Conservation (phyloP, 2,888 invertebrate genomes). For the Acanthococcus lagerstroemiae region DNA sequence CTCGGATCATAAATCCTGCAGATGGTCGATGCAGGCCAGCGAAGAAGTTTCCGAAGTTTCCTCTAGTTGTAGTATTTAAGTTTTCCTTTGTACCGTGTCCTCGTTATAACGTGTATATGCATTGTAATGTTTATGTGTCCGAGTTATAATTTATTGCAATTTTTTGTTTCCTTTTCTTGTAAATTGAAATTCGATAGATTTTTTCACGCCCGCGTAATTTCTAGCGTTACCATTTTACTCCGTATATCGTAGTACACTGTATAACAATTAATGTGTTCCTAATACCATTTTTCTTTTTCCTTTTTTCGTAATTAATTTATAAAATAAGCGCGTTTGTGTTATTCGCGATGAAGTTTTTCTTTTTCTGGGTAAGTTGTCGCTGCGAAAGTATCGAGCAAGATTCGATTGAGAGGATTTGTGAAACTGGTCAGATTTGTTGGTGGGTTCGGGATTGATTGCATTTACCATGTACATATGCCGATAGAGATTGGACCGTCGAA, state of each 20-base stretch:
- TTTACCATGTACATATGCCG: too few species aligned
- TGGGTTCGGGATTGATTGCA: too few species aligned
- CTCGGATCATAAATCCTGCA: constrained; percentile 38
- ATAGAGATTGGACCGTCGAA: too few species aligned
- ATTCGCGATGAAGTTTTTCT: too few species aligned
- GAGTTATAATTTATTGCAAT: background rate
- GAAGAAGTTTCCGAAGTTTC: constrained; percentile 44
- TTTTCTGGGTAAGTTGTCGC: background rate
- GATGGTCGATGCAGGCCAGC: constrained; percentile 47
- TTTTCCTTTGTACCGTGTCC: background rate
- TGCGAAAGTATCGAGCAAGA: too few species aligned
- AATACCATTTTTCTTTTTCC: constrained; percentile 17
- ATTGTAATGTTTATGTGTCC: background rate
- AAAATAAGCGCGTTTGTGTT: background rate
- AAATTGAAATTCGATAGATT: background rate
- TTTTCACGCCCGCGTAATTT: background rate
- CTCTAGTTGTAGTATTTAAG: constrained; percentile 49
- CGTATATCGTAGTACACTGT: background rate
- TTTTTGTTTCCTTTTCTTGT: background rate
- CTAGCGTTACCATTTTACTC: constrained; percentile 27
- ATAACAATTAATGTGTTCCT: constrained; percentile 25
- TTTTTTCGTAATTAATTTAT: background rate
- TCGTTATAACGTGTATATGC: too few species aligned
- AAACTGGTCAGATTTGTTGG: too few species aligned
- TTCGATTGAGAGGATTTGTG: too few species aligned